Evolutionary conservation across 2,888 invertebrate genomes (phyloP), one percentile per base, ranked within the genome.

Genomic region (Pollenia amentaria): DNA sequence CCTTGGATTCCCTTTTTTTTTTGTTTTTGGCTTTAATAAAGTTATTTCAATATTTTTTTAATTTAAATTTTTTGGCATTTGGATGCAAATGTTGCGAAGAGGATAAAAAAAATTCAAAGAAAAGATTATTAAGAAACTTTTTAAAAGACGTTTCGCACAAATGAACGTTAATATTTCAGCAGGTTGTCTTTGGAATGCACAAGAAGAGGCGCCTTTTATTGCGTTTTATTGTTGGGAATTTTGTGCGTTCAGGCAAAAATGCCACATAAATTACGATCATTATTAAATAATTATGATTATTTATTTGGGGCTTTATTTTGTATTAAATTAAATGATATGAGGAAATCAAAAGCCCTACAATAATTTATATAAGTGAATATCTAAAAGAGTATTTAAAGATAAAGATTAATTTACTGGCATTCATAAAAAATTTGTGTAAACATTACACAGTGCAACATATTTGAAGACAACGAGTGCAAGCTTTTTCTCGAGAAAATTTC

Each of bases 171-270:
- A 86, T 86, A 75, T 86, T 87, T 87, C 84, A 82, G 72, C 80
- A 84, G 84, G 87, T 80, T 87, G 87, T 79, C 86, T 75, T 69
- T 42, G 69, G 78, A 86, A 86, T 86, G 82, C 78, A 64, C 67
- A 79, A 70, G 70, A 75, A 77, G 76, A 82, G 87, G 87, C 87
- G 87, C 87, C 87, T 80, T 81, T 53, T 38, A 16, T 60, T 57
- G 40, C 62, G 3, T 65, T 44, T 48, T 29, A 29, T 29, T n/a
- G 10, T 51, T 29, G 67, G 7, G 69, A 51, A 7, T 38, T 40
- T 16, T 48, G 67, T 44, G 53, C 51, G 11, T 69, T 62, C 62
- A 18, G 46, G 16, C 78, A 18, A 60, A 77, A 73, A 72, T 69
- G 55, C 69, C 75, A 67, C 72, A 87, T 84, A 84, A 84, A 81